Percentiles rank a stretch among this genome's conserved stretches.
These are phyloP conservation scores for Nebria brevicollis DNA, from an alignment of 2,888 invertebrate species.

Conservation along the genomic window DNA sequence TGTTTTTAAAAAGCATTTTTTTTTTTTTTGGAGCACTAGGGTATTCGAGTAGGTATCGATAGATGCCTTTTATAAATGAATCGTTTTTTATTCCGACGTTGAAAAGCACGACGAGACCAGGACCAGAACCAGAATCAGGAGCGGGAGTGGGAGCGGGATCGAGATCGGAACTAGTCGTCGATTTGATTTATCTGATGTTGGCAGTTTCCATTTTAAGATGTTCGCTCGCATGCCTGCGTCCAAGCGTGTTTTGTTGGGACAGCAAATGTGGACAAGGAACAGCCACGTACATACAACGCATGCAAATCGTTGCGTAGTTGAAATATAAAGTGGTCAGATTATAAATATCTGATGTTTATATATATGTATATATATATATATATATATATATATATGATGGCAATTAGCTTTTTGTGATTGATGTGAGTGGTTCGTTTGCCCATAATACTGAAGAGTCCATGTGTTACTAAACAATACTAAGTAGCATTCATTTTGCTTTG, in stretches of 20 bases:
- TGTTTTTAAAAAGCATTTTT: too few relatives aligned
- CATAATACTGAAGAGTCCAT: too few relatives aligned
- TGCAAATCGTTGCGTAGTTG: background rate
- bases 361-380: too few relatives aligned
- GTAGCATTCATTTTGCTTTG: background rate
- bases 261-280: background rate
- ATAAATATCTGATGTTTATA: too few relatives aligned
- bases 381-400: too few relatives aligned
- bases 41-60: background rate
- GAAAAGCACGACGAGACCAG: background rate
- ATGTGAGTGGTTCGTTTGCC: too few relatives aligned
- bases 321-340: background rate
- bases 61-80: background rate
- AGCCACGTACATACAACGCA: background rate
- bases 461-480: too few relatives aligned
- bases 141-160: background rate
- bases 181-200: slow-evolving; percentile 40
- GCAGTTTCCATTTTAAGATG: slow-evolving; percentile 26
- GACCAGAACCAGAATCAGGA: background rate
- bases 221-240: background rate
- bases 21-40: too few relatives aligned
- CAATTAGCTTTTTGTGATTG: too few relatives aligned
- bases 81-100: background rate
- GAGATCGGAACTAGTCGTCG: slow-evolving; percentile 14
- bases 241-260: background rate